Percentiles rank a stretch among this genome's conserved stretches.
Evolutionary conservation across 2,797 vertebrate species (phyloP).

Genomic region (Pachyuromys duprasi): DNA sequence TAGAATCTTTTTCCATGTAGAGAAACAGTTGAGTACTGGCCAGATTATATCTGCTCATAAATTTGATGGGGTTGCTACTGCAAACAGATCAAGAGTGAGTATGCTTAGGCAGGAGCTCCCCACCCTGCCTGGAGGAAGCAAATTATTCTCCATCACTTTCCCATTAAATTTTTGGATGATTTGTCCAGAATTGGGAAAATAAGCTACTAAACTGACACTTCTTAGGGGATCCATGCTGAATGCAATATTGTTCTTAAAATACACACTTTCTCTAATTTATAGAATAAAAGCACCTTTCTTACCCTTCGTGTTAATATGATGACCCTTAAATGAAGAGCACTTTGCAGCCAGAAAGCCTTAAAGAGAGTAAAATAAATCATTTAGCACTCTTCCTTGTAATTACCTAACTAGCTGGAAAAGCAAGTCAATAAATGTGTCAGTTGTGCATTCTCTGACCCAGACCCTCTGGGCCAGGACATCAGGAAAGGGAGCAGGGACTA

Average conservation of each 20-base stretch:
- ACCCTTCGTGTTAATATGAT: background rate
- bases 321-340: background rate
- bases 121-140: background rate
- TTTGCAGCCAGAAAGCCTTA: background rate
- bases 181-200: background rate
- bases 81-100: background rate
- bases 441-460: background rate
- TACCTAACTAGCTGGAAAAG: background rate
- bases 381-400: background rate
- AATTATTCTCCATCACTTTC: background rate
- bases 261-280: background rate
- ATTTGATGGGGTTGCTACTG: background rate
- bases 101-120: background rate
- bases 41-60: background rate
- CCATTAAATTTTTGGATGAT: background rate
- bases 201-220: background rate
- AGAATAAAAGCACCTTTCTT: background rate
- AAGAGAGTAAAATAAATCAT: background rate
- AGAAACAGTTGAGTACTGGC: background rate
- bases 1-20: background rate
- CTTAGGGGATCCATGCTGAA: background rate
- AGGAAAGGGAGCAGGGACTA: background rate
- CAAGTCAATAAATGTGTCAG: background rate
- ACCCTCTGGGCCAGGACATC: background rate
- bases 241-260: background rate